Evolutionary conservation across 2,888 invertebrate genomes (phyloP).

Genomic region (Petrophora chlorosata): DNA sequence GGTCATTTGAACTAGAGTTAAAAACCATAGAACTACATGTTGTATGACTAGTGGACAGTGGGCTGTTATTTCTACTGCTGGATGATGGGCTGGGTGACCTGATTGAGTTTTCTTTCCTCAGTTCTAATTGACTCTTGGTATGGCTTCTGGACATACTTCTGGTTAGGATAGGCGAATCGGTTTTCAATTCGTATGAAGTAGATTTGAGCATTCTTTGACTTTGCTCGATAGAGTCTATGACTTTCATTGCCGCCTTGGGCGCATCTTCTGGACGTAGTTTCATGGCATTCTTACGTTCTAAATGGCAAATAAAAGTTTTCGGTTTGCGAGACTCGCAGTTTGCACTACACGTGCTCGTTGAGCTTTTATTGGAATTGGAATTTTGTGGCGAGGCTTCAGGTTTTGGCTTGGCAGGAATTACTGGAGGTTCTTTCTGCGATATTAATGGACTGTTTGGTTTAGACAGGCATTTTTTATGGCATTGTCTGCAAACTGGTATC

Average conservation of each 20-base stretch:
- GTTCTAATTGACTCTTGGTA: conserved; percentile 72
- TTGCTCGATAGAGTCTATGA: conserved; percentile 79
- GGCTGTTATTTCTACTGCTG: conserved; percentile 76
- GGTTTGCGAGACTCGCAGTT: conserved; percentile 70
- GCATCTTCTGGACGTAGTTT: conserved; percentile 77
- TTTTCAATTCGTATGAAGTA: conserved; percentile 76
- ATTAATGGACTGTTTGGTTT: conserved; percentile 80
- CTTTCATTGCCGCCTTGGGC: conserved; percentile 73
- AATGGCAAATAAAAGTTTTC: conserved; percentile 62
- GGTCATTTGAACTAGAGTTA: conserved; percentile 78
- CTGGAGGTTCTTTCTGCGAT: conserved; percentile 71
- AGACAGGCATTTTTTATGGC: conserved; percentile 90
- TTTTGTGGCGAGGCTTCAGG: conserved; percentile 70
- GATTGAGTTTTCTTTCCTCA: conserved; percentile 71
- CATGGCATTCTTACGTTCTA: conserved; percentile 79
- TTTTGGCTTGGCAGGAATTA: conserved; percentile 61
- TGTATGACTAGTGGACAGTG: conserved; percentile 78
- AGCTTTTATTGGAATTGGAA: conserved; percentile 69
- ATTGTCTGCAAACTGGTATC: conserved; percentile 89
- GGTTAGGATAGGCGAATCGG: conserved; percentile 69
- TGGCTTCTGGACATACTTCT: conserved; percentile 63
- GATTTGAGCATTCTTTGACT: conserved; percentile 79
- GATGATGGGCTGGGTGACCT: conserved; percentile 76
- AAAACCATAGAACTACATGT: conserved; percentile 83
- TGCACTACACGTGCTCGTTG: conserved; percentile 70